A percentile compares a stretch with the other conserved stretches of the same genome.
Evolutionary conservation across 2,797 vertebrate genomes (phyloP).

Genomic region (Cottoperca gobio): DNA sequence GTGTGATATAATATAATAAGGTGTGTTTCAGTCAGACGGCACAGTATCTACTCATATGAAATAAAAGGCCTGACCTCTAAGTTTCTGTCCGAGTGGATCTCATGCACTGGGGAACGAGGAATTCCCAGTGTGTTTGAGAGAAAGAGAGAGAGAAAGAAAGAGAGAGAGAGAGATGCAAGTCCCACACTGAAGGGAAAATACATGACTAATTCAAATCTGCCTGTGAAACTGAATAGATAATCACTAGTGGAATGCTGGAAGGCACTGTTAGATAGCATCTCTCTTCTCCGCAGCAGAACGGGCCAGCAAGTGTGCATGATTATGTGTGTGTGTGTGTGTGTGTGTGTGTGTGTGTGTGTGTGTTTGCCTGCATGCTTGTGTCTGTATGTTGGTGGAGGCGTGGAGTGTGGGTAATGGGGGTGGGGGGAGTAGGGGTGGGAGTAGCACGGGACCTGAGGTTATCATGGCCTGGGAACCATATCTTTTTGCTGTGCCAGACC

Average conservation of each 20-base stretch:
- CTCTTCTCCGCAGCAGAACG: slow-evolving; percentile 82
- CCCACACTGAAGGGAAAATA: slow-evolving; percentile 76
- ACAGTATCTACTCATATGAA: slow-evolving; percentile 66
- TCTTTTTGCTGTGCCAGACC: slow-evolving; percentile 71
- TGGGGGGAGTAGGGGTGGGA: slow-evolving; percentile 7
- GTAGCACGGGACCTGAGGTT: slow-evolving; percentile 82
- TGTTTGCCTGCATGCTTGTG: slow-evolving; percentile 56
- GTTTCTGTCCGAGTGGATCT: slow-evolving; percentile 67
- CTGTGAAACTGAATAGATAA: slow-evolving; percentile 84
- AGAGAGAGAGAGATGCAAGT: slow-evolving; percentile 64
- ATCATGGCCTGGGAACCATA: slow-evolving; percentile 80
- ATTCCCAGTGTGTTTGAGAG: slow-evolving; percentile 65
- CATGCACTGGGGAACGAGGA: slow-evolving; percentile 56
- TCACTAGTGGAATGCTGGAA: slow-evolving; percentile 86
- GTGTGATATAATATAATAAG: slow-evolving; percentile 56
- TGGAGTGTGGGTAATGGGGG: slow-evolving; percentile 21
- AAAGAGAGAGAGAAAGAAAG: slow-evolving; percentile 36
- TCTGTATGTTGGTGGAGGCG: slow-evolving; percentile 48
- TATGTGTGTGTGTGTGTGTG: slow-evolving; percentile 35
- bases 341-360: slow-evolving; percentile 34
- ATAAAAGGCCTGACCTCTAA: slow-evolving; percentile 62
- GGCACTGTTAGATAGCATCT: slow-evolving; percentile 86
- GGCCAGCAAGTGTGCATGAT: slow-evolving; percentile 74
- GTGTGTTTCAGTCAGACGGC: slow-evolving; percentile 66
- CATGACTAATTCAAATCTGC: slow-evolving; percentile 83